These are phyloP conservation scores for Acipenser transmontanus DNA, from an alignment of 2,797 vertebrate genomes.

Conservation along the genomic window DNA sequence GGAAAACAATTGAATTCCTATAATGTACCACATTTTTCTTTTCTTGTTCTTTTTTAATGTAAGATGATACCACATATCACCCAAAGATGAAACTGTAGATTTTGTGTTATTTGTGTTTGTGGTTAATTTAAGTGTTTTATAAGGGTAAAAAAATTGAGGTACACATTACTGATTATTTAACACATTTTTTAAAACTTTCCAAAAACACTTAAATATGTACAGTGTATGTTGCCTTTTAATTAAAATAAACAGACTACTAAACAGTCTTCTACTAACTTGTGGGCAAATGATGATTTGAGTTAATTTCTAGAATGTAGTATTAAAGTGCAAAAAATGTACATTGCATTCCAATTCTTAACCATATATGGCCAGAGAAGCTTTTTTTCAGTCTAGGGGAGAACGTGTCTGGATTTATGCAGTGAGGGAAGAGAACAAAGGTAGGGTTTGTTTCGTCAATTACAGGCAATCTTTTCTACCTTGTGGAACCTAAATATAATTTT, in stretches of 20 bases:
- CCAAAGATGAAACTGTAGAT: constrained; percentile 32
- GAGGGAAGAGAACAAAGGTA: constrained; percentile 47
- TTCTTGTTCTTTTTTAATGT: constrained; percentile 27
- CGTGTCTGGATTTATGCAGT: constrained; percentile 30
- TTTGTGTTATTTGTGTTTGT: background rate
- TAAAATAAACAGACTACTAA: no score
- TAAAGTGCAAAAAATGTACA: no score
- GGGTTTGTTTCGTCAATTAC: constrained; percentile 46
- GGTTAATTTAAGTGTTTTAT: background rate
- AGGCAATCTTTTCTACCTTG: constrained; percentile 20
- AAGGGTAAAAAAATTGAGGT: no score
- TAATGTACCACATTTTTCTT: constrained; percentile 44
- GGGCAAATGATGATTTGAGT: no score
- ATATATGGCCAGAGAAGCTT: constrained; percentile 32
- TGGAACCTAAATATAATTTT: constrained; percentile 38
- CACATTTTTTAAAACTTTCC: no score
- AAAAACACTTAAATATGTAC: no score
- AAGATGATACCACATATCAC: constrained; percentile 39
- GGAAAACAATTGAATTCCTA: constrained; percentile 50
- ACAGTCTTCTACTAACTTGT: no score
- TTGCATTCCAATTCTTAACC: constrained; percentile 22
- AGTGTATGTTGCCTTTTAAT: no score
- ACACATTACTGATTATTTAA: no score
- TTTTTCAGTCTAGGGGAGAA: constrained; percentile 42
- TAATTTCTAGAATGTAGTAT: no score